Evolutionary conservation across 2,113 vertebrate species (phyloP).

Genomic region (Silurus meridionalis): DNA sequence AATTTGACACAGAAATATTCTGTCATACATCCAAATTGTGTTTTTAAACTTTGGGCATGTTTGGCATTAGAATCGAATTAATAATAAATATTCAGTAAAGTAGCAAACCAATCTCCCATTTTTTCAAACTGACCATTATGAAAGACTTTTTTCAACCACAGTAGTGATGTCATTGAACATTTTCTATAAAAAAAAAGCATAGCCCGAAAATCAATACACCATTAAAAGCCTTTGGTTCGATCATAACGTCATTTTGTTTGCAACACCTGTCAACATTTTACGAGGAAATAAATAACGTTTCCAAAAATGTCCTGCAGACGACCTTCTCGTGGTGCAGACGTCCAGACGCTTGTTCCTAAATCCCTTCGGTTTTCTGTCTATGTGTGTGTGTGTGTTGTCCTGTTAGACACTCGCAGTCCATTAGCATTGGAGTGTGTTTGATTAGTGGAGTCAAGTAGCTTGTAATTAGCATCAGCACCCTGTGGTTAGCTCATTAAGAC

Average conservation of each 20-base stretch:
- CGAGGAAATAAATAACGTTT: neutral
- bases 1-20: too few species aligned
- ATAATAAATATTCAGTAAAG: too few species aligned
- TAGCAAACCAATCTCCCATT: too few species aligned
- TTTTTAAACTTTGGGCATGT: too few species aligned
- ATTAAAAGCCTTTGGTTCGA: neutral
- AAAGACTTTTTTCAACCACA: neutral
- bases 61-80: too few species aligned
- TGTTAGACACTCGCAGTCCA: slow-evolving; percentile 22
- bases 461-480: slow-evolving; percentile 46
- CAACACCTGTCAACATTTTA: neutral
- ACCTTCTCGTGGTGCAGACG: neutral
- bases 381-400: neutral
- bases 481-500: slow-evolving; percentile 37
- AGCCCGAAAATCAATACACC: neutral
- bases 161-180: neutral
- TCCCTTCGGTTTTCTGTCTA: neutral
- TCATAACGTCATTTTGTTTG: neutral
- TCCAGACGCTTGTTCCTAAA: neutral
- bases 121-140: neutral
- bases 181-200: neutral
- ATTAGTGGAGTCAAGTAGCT: slow-evolving; percentile 40
- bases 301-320: neutral
- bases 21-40: too few species aligned
- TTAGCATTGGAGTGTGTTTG: slow-evolving; percentile 26